Conservation (phyloP, 2,113 vertebrate genomes). For the Oenanthe oenanthe region DNA sequence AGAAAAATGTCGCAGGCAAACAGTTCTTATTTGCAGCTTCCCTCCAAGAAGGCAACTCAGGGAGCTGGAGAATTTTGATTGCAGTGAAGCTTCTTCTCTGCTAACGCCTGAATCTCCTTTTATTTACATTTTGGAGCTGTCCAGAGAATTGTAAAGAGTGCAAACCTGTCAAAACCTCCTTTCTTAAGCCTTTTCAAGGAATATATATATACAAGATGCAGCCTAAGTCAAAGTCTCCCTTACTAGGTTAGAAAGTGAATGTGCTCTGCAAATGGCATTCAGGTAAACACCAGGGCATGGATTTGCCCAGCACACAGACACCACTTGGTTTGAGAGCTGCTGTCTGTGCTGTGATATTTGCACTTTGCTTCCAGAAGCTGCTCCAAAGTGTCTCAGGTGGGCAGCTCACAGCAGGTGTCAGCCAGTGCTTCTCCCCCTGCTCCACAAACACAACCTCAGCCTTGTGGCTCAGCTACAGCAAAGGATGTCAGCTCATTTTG, state of each 20-base stretch:
- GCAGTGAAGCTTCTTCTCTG: background rate
- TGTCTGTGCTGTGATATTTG: slow-evolving; percentile 11
- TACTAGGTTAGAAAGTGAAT: background rate
- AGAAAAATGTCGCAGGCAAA: background rate
- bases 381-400: background rate
- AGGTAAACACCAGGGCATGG: background rate
- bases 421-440: background rate
- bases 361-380: background rate
- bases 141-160: background rate
- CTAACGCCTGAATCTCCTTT: background rate
- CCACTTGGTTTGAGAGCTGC: background rate
- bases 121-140: slow-evolving; percentile 15
- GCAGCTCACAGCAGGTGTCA: background rate
- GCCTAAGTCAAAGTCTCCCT: background rate
- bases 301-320: rapidly evolving
- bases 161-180: background rate
- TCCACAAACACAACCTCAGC: background rate
- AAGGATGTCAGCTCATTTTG: background rate
- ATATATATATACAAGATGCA: background rate
- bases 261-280: background rate
- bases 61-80: background rate
- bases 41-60: background rate
- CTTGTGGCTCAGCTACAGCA: background rate
- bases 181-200: background rate
- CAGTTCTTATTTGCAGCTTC: background rate